Percentiles rank a stretch among this genome's conserved stretches.
phyloP scores from a whole-genome alignment of 2,797 vertebrate species.

The Chaetophractus vellerosus region DNA sequence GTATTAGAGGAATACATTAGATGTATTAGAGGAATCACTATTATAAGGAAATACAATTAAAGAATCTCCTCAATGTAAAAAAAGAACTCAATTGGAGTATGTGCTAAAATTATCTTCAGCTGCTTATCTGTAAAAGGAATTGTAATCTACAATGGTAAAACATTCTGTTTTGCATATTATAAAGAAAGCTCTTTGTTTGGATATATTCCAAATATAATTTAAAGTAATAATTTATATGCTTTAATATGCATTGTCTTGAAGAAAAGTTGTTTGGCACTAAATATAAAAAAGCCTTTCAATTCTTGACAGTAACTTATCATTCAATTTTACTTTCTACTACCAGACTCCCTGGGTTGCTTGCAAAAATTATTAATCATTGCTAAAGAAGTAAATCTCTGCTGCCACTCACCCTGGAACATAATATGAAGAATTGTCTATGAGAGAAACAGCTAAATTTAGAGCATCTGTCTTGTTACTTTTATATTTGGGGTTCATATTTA shows the following conservation, averaged over 20 bases:
- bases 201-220: constrained; percentile 68
- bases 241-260: constrained; percentile 5
- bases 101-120: constrained; percentile 64
- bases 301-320: neutral
- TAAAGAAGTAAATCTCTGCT: neutral
- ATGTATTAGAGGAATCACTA: neutral
- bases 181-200: constrained; percentile 40
- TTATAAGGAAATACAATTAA: neutral
- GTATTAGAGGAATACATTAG: neutral
- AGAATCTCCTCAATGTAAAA: constrained; percentile 21
- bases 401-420: neutral
- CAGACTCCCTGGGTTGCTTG: constrained; percentile 6
- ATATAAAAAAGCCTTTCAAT: constrained; percentile 56
- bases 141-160: constrained; percentile 18
- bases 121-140: constrained; percentile 53
- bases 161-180: constrained; percentile 58
- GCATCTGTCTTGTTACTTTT: neutral
- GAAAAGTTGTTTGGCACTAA: constrained; percentile 48
- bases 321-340: constrained; percentile 30
- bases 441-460: constrained; percentile 15
- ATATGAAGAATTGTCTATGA: neutral
- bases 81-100: constrained; percentile 20
- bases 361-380: constrained; percentile 45
- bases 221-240: constrained; percentile 53
- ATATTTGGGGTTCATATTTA: neutral